Percentiles rank a stretch among this genome's conserved stretches.
These are phyloP conservation scores for Erpobdella octoculata DNA, from an alignment of 2,888 invertebrate genomes.

Conservation along the genomic window DNA sequence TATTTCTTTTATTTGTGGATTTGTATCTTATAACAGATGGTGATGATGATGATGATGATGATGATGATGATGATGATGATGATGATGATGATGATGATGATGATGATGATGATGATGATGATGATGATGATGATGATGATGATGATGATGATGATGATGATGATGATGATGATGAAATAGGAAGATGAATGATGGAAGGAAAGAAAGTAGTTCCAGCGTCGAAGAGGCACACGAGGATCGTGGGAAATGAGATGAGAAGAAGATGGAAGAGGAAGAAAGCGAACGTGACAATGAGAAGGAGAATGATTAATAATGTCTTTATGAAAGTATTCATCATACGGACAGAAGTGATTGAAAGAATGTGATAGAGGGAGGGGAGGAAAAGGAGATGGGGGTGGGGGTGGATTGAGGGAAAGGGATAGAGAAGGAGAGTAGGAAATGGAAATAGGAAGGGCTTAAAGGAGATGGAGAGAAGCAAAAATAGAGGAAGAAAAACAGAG, in stretches of 20 bases:
- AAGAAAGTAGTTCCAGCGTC: no score
- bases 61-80: neutral
- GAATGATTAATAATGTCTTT: neutral
- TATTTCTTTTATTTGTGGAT: no score
- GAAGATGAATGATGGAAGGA: no score
- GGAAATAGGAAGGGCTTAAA: neutral
- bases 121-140: neutral
- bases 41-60: neutral
- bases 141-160: neutral
- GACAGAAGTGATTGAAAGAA: neutral
- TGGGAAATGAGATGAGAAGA: no score
- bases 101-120: neutral
- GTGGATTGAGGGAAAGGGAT: neutral
- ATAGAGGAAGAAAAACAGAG: neutral
- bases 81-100: neutral
- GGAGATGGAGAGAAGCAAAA: neutral
- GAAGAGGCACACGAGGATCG: no score
- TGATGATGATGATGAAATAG: neutral
- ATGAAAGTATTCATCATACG: no score
- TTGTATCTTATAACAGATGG: no score
- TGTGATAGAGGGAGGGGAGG: neutral
- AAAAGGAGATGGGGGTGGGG: neutral
- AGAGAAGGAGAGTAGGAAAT: neutral
- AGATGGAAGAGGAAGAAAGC: no score
- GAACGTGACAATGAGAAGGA: neutral